phyloP scores from a whole-genome alignment of 2,113 vertebrate genomes.

The Semnopithecus entellus region DNA sequence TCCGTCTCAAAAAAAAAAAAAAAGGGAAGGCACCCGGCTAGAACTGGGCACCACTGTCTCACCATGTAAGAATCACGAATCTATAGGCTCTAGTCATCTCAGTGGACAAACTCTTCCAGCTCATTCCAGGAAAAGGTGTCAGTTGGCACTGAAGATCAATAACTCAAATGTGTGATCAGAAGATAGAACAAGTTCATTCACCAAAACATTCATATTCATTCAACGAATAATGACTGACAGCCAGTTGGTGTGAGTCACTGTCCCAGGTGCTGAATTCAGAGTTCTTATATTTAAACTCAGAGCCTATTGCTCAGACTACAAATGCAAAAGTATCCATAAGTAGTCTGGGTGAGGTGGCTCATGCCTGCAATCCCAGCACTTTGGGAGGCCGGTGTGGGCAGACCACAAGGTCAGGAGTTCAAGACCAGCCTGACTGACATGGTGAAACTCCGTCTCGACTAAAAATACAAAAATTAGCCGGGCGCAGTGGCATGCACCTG shows the following conservation, averaged over 20 bases:
- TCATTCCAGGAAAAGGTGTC: neutral
- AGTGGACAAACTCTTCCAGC: neutral
- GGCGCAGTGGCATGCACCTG: no score
- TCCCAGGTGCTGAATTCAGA: neutral
- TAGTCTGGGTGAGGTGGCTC: no score
- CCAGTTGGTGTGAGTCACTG: fast-evolving
- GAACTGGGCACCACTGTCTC: neutral
- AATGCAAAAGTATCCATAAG: neutral
- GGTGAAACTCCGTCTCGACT: no score
- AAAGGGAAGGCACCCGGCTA: neutral
- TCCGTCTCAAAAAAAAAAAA: no score
- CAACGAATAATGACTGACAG: neutral
- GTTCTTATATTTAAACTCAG: neutral
- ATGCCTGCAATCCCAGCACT: no score
- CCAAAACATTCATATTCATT: neutral
- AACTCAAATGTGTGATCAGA: neutral
- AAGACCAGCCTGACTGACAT: no score
- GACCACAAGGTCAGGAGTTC: no score
- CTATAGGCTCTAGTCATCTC: neutral
- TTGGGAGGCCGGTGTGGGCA: no score
- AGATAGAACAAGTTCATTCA: neutral
- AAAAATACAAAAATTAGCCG: no score
- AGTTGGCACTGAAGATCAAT: neutral
- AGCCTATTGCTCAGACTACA: neutral
- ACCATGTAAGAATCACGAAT: neutral